Evolutionary conservation across 2,113 vertebrate genomes (phyloP).

Genomic region (Rousettus leschenaultii): DNA sequence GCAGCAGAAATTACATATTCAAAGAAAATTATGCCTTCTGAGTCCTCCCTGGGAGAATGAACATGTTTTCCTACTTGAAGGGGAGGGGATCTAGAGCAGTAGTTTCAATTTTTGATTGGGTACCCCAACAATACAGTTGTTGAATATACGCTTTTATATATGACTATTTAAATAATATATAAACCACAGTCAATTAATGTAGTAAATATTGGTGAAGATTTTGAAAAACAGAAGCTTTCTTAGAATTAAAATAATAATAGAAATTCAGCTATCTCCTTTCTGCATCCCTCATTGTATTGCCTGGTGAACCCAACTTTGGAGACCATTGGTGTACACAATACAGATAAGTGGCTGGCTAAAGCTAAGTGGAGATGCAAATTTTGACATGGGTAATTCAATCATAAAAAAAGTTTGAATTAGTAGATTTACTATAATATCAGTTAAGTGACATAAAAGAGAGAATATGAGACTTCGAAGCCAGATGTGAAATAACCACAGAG

Average conservation of each 20-base stretch:
- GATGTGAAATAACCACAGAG: neutral
- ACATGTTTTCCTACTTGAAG: neutral
- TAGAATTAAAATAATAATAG: conserved; percentile 19
- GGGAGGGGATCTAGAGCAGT: neutral
- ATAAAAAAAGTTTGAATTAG: neutral
- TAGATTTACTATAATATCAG: neutral
- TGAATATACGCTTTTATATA: neutral
- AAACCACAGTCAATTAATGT: neutral
- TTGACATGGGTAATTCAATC: neutral
- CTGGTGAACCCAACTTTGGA: neutral
- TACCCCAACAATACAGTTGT: neutral
- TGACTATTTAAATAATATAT: neutral
- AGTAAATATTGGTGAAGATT: neutral
- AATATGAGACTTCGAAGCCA: neutral
- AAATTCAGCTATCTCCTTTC: neutral
- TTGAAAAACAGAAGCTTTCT: neutral
- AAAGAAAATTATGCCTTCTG: neutral
- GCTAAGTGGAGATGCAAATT: neutral
- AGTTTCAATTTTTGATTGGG: neutral
- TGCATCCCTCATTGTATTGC: neutral
- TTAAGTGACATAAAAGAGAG: neutral
- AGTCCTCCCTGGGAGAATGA: neutral
- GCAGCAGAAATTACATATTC: neutral
- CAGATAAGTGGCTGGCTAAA: neutral
- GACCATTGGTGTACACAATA: neutral